Conservation (phyloP, 2,888 invertebrate species). For the Dicyrtoma fusca region DNA sequence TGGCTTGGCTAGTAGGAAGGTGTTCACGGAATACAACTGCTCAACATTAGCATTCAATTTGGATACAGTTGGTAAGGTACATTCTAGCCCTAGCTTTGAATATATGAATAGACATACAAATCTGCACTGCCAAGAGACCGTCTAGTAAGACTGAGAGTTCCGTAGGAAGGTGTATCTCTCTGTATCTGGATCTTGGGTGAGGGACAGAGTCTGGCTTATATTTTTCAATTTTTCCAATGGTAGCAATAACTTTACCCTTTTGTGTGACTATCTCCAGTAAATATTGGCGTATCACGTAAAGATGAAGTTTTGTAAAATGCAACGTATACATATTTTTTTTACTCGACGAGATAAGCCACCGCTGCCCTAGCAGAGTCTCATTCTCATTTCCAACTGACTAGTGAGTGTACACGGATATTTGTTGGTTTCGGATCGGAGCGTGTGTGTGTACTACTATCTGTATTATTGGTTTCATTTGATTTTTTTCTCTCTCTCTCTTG, state of each 20-base stretch:
- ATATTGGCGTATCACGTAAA: constrained; percentile 26
- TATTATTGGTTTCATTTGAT: background rate
- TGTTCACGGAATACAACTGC: too few species aligned
- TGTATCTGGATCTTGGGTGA: too few species aligned
- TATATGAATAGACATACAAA: too few species aligned
- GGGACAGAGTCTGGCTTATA: constrained; percentile 12
- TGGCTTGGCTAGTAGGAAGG: too few species aligned
- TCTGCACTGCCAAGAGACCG: too few species aligned
- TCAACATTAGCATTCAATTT: too few species aligned
- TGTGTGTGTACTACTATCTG: constrained; percentile 1
- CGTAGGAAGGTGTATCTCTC: too few species aligned
- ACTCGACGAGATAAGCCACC: background rate
- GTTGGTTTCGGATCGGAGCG: too few species aligned
- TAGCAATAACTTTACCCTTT: constrained; percentile 17
- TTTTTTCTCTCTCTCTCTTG: background rate
- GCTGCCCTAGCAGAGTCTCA: background rate
- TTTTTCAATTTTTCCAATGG: constrained; percentile 28
- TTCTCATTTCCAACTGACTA: background rate
- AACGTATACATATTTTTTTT: constrained; percentile 19
- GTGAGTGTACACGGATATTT: too few species aligned
- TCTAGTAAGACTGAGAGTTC: too few species aligned
- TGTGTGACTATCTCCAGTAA: constrained; percentile 30
- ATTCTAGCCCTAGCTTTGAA: too few species aligned
- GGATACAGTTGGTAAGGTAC: too few species aligned
- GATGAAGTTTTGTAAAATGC: constrained; percentile 21